Conservation (phyloP, 2,888 invertebrate genomes). For the Apodemia hepburni region DNA sequence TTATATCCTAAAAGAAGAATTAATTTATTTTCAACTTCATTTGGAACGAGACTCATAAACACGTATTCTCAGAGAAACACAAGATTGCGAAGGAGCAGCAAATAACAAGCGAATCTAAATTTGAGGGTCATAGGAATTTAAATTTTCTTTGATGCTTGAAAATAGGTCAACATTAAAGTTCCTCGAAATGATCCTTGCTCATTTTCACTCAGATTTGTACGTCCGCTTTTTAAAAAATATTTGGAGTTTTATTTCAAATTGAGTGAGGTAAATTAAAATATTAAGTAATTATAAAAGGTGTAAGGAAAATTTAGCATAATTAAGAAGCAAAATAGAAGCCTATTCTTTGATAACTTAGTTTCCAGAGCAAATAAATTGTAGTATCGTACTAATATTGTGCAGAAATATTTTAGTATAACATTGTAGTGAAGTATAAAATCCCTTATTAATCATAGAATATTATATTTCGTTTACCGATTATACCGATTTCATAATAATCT, state of each 20-base stretch:
- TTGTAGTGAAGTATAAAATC: no score
- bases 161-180: constrained; percentile 11
- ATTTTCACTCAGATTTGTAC: constrained; percentile 5
- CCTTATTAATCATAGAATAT: no score
- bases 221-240: background rate
- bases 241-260: background rate
- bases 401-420: no score
- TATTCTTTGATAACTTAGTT: no score
- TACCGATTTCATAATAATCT: no score
- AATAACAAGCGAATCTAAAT: constrained; percentile 15
- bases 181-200: background rate
- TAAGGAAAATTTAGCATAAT: no score
- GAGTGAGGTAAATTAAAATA: background rate
- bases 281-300: no score
- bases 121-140: constrained; percentile 16
- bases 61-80: constrained; percentile 4
- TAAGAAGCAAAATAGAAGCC: no score
- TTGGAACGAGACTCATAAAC: constrained; percentile 1
- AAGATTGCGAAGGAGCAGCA: constrained; percentile 12
- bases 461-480: no score
- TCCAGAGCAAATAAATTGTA: no score
- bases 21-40: constrained; percentile 10
- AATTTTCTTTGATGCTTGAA: constrained; percentile 13
- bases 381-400: no score
- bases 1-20: constrained; percentile 4